Base-by-base conservation (phyloP, 2,888 invertebrate species). In the Lysandra bellargus region DNA sequence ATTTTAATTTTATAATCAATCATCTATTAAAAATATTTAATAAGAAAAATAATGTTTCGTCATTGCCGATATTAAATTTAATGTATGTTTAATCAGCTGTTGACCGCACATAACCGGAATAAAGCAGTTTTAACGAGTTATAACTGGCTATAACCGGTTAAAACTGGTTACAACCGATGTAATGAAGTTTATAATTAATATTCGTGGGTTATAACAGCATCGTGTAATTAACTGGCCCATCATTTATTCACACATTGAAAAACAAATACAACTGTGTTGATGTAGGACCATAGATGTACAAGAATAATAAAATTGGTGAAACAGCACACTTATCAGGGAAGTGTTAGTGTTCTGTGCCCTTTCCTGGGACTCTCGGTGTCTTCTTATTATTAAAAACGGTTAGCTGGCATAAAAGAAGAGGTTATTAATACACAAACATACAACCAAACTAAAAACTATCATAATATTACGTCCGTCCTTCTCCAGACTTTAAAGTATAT, bases 121-220 rank as follows among this genome's bases (percentile, higher is more conserved):
- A 17, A 37, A 69, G 69, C 69, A 33, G 33, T 69, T 69, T 33
- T 33, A 14, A 69, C 33, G 69, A 69, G 69, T 69, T 33, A 37
- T 69, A 69, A 69, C 33, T 33, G 33, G 33, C 30, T 69, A 69
- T 69, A 69, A 69, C 64, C 12, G 64, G 69, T 69, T 69, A 33
- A 37, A 64, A 64, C 64, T 23, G 64, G 64, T 69, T 69, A 33
- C 33, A 69, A 69, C 14, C 33, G 33, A 37, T 69, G 69, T 69
- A 69, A 69, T 69, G 33, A 37, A 33, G 69, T 69, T 69, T 69
- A 69, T 69, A 69, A 69, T 69, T 69, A 69, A 69, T 69, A 69
- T 69, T 69, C 69, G 69, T 17, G 69, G 37, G 69, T 44, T 74
- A 74, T 44, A 73, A 44, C 74, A n/a, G 30, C 74, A 40, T 44